A percentile compares a stretch with the other conserved stretches of the same genome.
Conservation (phyloP, 2,888 invertebrate species). For the Oegoconia quadripuncta region DNA sequence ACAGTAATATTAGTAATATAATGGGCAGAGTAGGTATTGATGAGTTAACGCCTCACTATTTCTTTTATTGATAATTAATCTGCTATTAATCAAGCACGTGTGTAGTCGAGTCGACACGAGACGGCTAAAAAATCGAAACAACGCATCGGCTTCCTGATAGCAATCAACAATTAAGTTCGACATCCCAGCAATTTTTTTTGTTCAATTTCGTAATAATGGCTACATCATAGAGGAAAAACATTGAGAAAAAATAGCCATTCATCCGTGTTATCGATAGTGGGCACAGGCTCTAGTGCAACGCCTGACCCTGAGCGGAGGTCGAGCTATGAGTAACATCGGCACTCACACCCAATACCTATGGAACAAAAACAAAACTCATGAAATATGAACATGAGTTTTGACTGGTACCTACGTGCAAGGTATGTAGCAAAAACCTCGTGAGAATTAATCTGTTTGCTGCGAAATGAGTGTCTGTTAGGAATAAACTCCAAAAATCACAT, state of each 20-base stretch:
- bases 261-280: slow-evolving; percentile 33
- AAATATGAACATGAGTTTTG: background rate
- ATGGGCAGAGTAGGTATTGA: background rate
- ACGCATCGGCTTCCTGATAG: slow-evolving; percentile 57
- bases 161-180: slow-evolving; percentile 59
- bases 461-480: no score
- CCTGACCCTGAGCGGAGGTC: slow-evolving; percentile 45
- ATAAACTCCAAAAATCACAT: no score
- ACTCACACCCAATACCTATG: slow-evolving; percentile 25
- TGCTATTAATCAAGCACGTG: slow-evolving; percentile 3
- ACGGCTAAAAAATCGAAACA: slow-evolving; percentile 32
- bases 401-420: background rate
- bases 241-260: slow-evolving; percentile 34
- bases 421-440: slow-evolving; percentile 9
- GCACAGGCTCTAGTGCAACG: slow-evolving; percentile 34
- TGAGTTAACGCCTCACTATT: background rate
- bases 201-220: slow-evolving; percentile 38
- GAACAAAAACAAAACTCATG: background rate
- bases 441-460: slow-evolving; percentile 1
- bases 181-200: slow-evolving; percentile 49
- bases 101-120: background rate
- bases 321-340: slow-evolving; percentile 15
- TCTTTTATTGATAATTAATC: background rate
- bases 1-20: background rate
- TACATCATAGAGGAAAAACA: slow-evolving; percentile 40